phyloP scores from a whole-genome alignment of 2,888 invertebrate species.

The Lasioglossum marginatum region DNA sequence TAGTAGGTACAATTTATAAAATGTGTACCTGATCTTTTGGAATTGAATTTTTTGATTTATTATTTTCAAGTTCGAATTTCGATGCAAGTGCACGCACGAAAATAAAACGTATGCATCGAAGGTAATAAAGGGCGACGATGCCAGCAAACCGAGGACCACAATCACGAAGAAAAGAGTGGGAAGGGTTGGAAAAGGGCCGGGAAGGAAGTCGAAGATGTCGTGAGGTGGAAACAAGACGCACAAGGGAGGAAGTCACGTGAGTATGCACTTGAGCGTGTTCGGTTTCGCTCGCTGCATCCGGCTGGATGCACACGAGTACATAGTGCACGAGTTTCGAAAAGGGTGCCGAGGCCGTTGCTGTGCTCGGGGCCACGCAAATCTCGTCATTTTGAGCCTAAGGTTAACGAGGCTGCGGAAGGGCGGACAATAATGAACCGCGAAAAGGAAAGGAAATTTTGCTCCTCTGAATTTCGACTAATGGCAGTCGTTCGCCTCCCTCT shows the following conservation, averaged over 20 bases:
- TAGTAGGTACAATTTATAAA: too few relatives aligned
- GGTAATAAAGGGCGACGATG: neutral
- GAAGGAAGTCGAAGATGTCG: conserved; percentile 14
- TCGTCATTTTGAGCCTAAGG: conserved; percentile 27
- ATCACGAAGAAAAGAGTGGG: neutral
- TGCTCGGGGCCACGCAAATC: conserved; percentile 46
- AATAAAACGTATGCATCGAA: neutral
- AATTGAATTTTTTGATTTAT: too few relatives aligned
- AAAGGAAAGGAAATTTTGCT: conserved; percentile 47
- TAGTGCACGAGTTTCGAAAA: conserved; percentile 56
- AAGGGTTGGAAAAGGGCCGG: neutral
- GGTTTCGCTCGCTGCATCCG: conserved; percentile 62
- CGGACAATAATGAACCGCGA: conserved; percentile 63
- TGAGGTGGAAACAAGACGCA: conserved; percentile 16
- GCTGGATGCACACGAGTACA: conserved; percentile 56
- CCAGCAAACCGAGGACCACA: neutral
- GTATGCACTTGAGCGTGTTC: conserved; percentile 59
- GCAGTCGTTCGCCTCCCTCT: neutral
- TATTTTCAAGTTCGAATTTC: too few relatives aligned
- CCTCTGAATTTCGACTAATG: conserved; percentile 42
- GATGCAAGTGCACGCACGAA: too few relatives aligned
- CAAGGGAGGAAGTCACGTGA: conserved; percentile 33
- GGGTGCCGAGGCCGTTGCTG: conserved; percentile 43
- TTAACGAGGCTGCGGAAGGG: conserved; percentile 66
- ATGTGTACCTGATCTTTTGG: too few relatives aligned